phyloP scores from a whole-genome alignment of 1,140 invertebrate genomes.

The Scaptomyza graminum region DNA sequence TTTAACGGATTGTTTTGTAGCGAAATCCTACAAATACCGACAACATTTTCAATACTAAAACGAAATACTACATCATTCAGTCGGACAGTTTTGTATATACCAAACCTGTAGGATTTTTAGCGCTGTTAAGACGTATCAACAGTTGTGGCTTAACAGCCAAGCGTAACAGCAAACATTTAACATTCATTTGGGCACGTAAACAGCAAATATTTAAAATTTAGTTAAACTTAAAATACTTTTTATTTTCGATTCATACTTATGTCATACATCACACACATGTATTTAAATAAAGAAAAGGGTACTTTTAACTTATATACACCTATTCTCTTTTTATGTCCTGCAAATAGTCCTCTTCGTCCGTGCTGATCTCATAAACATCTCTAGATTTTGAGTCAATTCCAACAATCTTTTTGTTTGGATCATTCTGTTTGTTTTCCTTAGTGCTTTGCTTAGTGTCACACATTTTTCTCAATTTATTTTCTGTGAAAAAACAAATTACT shows the following conservation, averaged over 20 bases:
- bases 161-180: not conserved
- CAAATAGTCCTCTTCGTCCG: conserved; percentile 76
- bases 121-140: not conserved
- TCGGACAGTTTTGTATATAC: too few species aligned
- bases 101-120: not conserved
- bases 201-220: not conserved
- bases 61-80: too few species aligned
- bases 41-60: not conserved
- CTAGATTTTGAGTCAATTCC: conserved; percentile 16
- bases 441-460: conserved; percentile 5
- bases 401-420: not conserved
- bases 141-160: not conserved
- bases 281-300: not conserved
- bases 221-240: not conserved
- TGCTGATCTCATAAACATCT: conserved; percentile 57
- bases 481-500: conserved; percentile 13
- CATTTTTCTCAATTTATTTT: conserved; percentile 29
- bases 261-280: conserved; percentile 5
- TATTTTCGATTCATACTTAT: not conserved
- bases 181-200: not conserved
- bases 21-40: not conserved
- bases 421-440: not conserved
- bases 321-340: conserved; percentile 37
- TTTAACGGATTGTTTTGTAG: not conserved
- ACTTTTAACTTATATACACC: not conserved